A percentile compares a stretch with the other conserved stretches of the same genome.
phyloP scores from a whole-genome alignment of 2,797 vertebrate species.

The Gymnocypris eckloni region DNA sequence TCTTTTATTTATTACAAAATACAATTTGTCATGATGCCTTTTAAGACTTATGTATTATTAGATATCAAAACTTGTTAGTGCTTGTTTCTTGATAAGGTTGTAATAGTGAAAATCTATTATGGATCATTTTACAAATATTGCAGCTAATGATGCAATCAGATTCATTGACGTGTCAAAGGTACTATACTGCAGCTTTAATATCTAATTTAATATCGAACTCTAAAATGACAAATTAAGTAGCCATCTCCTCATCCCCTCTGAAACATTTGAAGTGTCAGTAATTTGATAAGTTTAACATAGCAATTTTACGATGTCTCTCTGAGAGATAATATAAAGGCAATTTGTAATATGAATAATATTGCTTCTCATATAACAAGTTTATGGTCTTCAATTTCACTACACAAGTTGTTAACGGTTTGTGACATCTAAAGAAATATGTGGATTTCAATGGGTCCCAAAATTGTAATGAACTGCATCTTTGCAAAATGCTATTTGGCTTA shows the following conservation, averaged over 20 bases:
- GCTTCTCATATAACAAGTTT: neutral
- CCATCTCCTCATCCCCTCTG: neutral
- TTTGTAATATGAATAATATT: constrained; percentile 19
- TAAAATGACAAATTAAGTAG: neutral
- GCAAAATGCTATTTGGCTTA: neutral
- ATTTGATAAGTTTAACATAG: neutral
- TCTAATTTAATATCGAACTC: neutral
- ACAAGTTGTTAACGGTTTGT: neutral
- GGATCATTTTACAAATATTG: neutral
- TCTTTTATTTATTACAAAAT: neutral
- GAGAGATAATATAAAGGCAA: constrained; percentile 21
- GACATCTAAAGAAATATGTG: neutral
- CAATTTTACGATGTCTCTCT: neutral
- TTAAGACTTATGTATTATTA: neutral
- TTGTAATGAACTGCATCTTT: neutral
- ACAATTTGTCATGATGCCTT: neutral
- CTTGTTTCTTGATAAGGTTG: neutral
- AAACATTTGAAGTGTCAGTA: neutral
- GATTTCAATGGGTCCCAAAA: neutral
- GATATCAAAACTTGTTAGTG: neutral
- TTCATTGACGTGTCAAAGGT: neutral
- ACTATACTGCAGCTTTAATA: neutral
- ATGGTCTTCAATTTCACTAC: constrained; percentile 16
- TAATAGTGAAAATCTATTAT: neutral
- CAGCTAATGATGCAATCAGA: constrained; percentile 1